Conservation (phyloP, 2,888 invertebrate genomes). For the Gymnocheta viridis region DNA sequence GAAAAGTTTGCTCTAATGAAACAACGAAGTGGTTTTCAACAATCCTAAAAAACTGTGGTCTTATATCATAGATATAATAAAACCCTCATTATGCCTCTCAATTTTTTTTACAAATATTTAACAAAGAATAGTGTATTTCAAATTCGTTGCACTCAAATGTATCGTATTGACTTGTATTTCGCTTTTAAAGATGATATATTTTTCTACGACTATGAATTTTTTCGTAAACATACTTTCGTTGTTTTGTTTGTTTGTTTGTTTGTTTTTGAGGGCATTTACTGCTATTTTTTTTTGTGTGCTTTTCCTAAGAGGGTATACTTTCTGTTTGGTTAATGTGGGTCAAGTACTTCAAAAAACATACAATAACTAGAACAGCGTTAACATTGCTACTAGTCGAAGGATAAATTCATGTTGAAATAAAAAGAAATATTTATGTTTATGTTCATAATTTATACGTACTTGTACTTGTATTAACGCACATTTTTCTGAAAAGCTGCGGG, state of each 20-base stretch:
- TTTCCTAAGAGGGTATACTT: constrained; percentile 59
- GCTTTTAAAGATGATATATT: constrained; percentile 7
- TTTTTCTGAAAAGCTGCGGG: constrained; percentile 20
- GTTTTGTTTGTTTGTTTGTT: constrained; percentile 36
- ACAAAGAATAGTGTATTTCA: background rate
- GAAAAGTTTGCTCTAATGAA: no score
- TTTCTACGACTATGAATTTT: constrained; percentile 19
- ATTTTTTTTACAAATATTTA: background rate
- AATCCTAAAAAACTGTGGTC: no score
- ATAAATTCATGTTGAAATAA: constrained; percentile 63
- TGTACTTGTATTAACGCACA: background rate
- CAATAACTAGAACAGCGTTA: constrained; percentile 55
- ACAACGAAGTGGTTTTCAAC: no score
- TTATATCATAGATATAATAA: no score
- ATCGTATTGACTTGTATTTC: background rate
- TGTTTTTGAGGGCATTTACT: constrained; percentile 61
- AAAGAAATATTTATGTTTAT: constrained; percentile 60
- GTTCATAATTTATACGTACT: constrained; percentile 23
- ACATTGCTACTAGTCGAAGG: constrained; percentile 68
- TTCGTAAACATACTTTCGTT: background rate
- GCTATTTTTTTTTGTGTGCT: constrained; percentile 19
- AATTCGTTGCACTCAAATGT: background rate
- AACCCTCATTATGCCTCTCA: background rate
- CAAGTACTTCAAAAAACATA: constrained; percentile 56
- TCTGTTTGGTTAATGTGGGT: constrained; percentile 66